phyloP scores from a whole-genome alignment of 2,113 vertebrate genomes.

The Neogobius melanostomus region DNA sequence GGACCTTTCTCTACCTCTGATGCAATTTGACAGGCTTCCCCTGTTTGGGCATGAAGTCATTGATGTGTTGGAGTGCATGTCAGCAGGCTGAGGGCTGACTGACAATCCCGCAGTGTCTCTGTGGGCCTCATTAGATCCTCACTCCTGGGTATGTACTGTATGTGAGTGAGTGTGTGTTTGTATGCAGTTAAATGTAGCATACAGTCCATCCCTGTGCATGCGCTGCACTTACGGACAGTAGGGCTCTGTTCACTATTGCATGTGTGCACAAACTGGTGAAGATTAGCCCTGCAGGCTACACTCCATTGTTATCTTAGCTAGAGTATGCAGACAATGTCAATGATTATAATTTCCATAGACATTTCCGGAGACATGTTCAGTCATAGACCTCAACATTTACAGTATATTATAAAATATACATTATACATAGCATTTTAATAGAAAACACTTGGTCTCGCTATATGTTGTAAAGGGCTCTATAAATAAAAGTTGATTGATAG shows the following conservation, averaged over 20 bases:
- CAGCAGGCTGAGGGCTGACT: slow-evolving; percentile 78
- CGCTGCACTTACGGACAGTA: slow-evolving; percentile 46
- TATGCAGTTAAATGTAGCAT: slow-evolving; percentile 56
- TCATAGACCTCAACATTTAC: slow-evolving; percentile 8
- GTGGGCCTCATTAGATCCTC: slow-evolving; percentile 81
- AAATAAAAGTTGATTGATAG: too few relatives aligned
- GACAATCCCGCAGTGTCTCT: slow-evolving; percentile 76
- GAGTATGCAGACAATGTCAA: slow-evolving; percentile 40
- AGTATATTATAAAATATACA: too few relatives aligned
- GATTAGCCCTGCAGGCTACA: slow-evolving; percentile 61
- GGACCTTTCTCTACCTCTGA: slow-evolving; percentile 61
- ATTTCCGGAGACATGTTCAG: slow-evolving; percentile 11
- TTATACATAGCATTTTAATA: too few relatives aligned
- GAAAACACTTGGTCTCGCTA: too few relatives aligned
- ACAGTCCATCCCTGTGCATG: slow-evolving; percentile 46
- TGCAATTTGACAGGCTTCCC: slow-evolving; percentile 70
- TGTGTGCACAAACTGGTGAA: slow-evolving; percentile 36
- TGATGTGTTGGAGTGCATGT: slow-evolving; percentile 79
- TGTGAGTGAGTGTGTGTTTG: slow-evolving; percentile 54
- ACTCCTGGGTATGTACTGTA: slow-evolving; percentile 57
- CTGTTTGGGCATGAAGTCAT: slow-evolving; percentile 69
- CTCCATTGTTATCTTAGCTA: slow-evolving; percentile 45
- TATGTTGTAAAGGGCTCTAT: too few relatives aligned
- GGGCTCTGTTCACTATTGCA: slow-evolving; percentile 35
- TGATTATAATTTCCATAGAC: slow-evolving; percentile 10